A percentile compares a stretch with the other conserved stretches of the same genome.
These are phyloP conservation scores for Rutpela maculata DNA, from an alignment of 2,888 invertebrate genomes.

Conservation along the genomic window DNA sequence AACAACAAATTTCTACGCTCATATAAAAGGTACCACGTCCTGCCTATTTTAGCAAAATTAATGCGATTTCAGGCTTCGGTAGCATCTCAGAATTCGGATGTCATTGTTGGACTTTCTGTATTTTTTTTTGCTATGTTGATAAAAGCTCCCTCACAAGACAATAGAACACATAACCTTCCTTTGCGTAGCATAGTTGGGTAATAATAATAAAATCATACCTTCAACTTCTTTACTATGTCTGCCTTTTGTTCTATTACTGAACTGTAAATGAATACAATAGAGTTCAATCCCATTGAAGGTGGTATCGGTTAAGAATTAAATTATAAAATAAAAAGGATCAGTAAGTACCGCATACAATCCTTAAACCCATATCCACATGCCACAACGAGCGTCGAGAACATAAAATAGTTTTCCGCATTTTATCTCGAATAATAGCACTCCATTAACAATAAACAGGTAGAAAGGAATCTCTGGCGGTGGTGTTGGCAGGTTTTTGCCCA, in stretches of 20 bases:
- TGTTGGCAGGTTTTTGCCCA: conserved; percentile 52
- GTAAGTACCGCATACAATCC: background rate
- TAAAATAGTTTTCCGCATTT: conserved; percentile 41
- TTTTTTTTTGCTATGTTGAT: no score
- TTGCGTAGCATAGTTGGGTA: no score
- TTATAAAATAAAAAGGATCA: background rate
- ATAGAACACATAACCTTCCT: no score
- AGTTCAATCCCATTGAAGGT: background rate
- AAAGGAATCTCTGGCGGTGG: conserved; percentile 30
- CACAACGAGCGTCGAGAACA: conserved; percentile 16
- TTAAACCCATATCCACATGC: conserved; percentile 19
- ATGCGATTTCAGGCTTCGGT: no score
- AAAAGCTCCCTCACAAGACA: no score
- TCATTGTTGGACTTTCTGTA: no score
- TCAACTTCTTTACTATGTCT: no score
- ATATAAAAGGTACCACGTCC: no score
- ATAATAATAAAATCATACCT: no score
- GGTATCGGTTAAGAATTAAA: background rate
- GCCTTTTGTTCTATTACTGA: background rate
- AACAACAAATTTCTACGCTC: no score
- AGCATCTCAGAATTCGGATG: no score
- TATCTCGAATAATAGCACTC: conserved; percentile 28
- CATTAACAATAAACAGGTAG: conserved; percentile 29
- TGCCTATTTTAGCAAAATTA: no score
- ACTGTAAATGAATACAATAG: background rate